A percentile compares a stretch with the other conserved stretches of the same genome.
These are phyloP conservation scores for Crotophaga sulcirostris DNA, from an alignment of 2,113 vertebrate species.

Conservation along the genomic window DNA sequence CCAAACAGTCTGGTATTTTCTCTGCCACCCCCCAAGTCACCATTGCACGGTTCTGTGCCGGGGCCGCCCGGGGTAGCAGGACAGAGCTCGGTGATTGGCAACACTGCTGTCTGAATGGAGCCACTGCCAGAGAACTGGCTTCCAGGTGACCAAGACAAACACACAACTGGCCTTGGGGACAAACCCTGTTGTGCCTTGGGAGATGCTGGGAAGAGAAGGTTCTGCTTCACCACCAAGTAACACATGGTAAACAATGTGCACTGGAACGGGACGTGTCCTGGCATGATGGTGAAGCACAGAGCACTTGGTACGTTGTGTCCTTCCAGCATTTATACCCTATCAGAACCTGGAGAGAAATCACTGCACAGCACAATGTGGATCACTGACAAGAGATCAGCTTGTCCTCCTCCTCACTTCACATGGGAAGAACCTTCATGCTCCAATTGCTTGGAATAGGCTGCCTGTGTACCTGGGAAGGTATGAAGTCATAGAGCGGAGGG, in stretches of 20 bases:
- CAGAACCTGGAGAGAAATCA: not conserved
- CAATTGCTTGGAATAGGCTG: not conserved
- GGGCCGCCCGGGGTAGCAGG: not conserved
- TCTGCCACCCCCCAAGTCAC: not conserved
- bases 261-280: not conserved
- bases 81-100: not conserved
- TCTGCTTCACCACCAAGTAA: not conserved
- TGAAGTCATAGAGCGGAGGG: not conserved
- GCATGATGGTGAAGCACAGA: not conserved
- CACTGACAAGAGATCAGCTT: not conserved
- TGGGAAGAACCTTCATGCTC: not conserved
- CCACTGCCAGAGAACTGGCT: not conserved
- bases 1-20: not conserved
- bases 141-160: not conserved
- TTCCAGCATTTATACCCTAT: not conserved
- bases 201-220: not conserved
- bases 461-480: not conserved
- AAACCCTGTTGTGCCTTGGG: not conserved
- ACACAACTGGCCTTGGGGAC: not conserved
- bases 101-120: not conserved
- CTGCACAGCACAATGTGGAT: not conserved
- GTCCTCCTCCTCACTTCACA: not conserved
- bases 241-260: fast-evolving
- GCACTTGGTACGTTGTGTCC: not conserved
- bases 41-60: not conserved